Evolutionary conservation across 2,888 invertebrate genomes (phyloP), one percentile per base, ranked within the genome.

Genomic region (Empis stercorea): DNA sequence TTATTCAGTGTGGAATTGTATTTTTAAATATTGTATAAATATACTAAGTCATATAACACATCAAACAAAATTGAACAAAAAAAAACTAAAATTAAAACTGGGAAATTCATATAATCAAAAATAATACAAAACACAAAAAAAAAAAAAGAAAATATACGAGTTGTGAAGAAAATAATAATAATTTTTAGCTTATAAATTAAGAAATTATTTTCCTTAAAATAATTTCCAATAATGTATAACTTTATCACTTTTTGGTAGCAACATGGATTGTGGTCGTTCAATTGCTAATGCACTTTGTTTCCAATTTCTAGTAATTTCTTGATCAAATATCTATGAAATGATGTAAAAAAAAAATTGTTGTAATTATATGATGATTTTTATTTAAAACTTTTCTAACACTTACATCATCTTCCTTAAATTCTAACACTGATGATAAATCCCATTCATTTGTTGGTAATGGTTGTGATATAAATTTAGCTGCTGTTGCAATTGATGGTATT

Each of bases 261-360:
- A 68, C 67, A 80, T 71, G 11, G 76, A 76, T 48, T 73, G 74
- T 1, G 87, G 85, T 51, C 81, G 75, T 55, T 85, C 80, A 65
- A 86, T 86, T 48, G 81, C 84, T 60, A 87, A 65, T 55, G 84
- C 81, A 52, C 84, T 84, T 23, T 81, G 76, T 61, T 83, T 84
- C 56, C 80, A 78, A 52, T 81, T 78, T 60, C 80, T 83, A 58
- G 80, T 82, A 16, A 85, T 71, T 66, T 89, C 89, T 42, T 78
- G 78, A 57, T 86, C 83, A 59, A 88, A 87, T 27, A 87, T 73
- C 78, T 84, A 73, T n/a, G n/a, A n/a, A n/a, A n/a, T n/a, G n/a
- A n/a, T n/a, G n/a, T n/a, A 11, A 63, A 49, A 41, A 53, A 54
- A 48, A 51, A 30, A 44, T 30, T n/a, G 32, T 32, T 43, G 10